These are phyloP conservation scores for Chloroceryle amazona DNA, from an alignment of 2,797 vertebrate species.

Conservation along the genomic window DNA sequence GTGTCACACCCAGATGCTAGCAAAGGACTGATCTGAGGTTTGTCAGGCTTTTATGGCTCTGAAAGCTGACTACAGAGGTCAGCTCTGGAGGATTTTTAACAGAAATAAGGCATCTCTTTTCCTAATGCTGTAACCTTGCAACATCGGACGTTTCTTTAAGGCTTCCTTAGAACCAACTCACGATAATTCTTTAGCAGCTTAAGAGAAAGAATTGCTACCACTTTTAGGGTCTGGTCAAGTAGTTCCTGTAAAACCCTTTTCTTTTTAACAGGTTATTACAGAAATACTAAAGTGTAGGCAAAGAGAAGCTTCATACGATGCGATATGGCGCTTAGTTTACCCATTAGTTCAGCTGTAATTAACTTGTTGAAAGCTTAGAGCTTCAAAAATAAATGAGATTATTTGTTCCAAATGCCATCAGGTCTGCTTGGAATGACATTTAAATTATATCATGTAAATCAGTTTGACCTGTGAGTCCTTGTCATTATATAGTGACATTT, in stretches of 20 bases:
- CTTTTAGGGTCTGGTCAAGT: constrained; percentile 16
- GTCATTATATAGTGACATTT: constrained; percentile 82
- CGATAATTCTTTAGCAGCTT: constrained; percentile 3
- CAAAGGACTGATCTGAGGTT: neutral
- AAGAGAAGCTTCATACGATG: constrained; percentile 26
- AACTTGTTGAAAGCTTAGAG: constrained; percentile 76
- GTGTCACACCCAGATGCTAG: neutral
- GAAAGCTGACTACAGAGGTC: neutral
- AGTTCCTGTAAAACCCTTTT: constrained; percentile 49
- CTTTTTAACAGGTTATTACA: constrained; percentile 62
- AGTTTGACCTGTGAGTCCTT: constrained; percentile 79
- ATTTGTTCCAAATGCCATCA: constrained; percentile 86
- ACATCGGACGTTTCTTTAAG: neutral
- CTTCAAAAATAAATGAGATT: constrained; percentile 84
- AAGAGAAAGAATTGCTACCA: constrained; percentile 1
- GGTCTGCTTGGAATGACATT: constrained; percentile 84
- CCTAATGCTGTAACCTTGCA: neutral
- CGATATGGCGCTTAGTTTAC: constrained; percentile 60
- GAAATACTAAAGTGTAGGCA: constrained; percentile 58
- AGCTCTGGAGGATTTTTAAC: neutral
- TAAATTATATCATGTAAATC: constrained; percentile 87
- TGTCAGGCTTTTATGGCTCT: constrained; percentile 11
- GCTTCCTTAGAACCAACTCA: constrained; percentile 8
- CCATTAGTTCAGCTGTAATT: constrained; percentile 76
- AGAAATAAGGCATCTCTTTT: neutral